Percentiles rank a stretch among this genome's conserved stretches.
phyloP scores from a whole-genome alignment of 2,888 invertebrate genomes.

The Isoperla grammatica region DNA sequence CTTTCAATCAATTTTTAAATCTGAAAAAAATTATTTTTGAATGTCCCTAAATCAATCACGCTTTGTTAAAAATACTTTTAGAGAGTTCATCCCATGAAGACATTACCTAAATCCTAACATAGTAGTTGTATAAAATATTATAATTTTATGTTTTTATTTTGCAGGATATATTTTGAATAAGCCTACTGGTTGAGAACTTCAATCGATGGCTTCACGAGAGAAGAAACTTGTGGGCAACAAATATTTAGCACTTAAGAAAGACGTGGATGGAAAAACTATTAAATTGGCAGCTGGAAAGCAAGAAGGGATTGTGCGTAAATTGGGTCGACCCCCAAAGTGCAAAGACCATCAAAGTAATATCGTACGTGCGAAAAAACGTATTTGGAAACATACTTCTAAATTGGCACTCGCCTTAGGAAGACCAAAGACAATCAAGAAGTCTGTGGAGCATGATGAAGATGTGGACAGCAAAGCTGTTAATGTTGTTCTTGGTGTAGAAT shows the following conservation, averaged over 20 bases:
- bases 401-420: neutral
- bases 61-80: no score
- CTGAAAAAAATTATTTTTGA: no score
- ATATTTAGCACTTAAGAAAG: slow-evolving; percentile 25
- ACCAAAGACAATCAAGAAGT: neutral
- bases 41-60: no score
- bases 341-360: neutral
- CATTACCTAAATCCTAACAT: no score
- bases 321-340: neutral
- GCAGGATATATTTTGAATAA: no score
- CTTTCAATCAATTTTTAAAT: no score
- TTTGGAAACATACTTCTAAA: neutral
- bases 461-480: no score
- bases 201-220: slow-evolving; percentile 46
- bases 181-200: slow-evolving; percentile 37
- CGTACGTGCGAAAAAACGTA: neutral
- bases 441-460: neutral
- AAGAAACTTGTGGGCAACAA: slow-evolving; percentile 41
- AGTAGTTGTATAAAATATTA: no score
- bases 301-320: neutral
- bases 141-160: no score
- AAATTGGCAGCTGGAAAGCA: slow-evolving; percentile 8
- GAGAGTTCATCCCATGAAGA: no score
- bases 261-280: slow-evolving; percentile 11
- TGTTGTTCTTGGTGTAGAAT: no score